Base-by-base conservation (phyloP, 2,888 invertebrate genomes). In the Leucania comma region DNA sequence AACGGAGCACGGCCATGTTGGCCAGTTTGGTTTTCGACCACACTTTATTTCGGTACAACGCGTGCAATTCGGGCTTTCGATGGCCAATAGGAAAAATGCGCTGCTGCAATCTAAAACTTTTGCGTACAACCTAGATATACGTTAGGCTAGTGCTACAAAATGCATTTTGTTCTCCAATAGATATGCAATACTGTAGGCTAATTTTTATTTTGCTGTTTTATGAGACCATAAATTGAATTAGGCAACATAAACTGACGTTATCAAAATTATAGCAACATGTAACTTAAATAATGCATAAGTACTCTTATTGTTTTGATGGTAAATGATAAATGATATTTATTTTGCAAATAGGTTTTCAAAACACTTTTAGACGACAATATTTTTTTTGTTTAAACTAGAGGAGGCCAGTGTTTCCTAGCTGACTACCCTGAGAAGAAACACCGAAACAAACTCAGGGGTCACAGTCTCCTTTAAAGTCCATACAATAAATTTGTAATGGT, bases 11-110 rank as follows among this genome's bases (percentile, higher is more conserved):
- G 38, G 46, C 42, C 42, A 42, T 50, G 61, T 68, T 62, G 29
- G 24, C 68, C 38, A 50, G 63, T 62, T 75, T 66, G 54, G 64
- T 71, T 75, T 73, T 71, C n/a, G 50, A 67, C 59, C 57, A 64
- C 54, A 67, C 38, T 61, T 72, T 83, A 72, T 84, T 64, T 56
- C 57, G 56, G 62, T 67, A 62, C 29, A 65, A 56, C 60, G 51
- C 59, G 35, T 68, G 64, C 60, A 66, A 48, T 72, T 72, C 51
- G 51, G 53, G 35, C 20, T 72, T 73, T 76, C 51, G 66, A 53
- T 76, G 42, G 73, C 68, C 75, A 76, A 73, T 68, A 71, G 58
- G n/a, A 63, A 72, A 68, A 50, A 22, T 24, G 51, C 35, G 26
- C 46, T 8, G 29, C 50, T 64, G 61, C 61, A 81, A 64, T 69